These are phyloP conservation scores for Zaprionus kolodkinae DNA, from an alignment of 1,140 invertebrate species.

Conservation along the genomic window DNA sequence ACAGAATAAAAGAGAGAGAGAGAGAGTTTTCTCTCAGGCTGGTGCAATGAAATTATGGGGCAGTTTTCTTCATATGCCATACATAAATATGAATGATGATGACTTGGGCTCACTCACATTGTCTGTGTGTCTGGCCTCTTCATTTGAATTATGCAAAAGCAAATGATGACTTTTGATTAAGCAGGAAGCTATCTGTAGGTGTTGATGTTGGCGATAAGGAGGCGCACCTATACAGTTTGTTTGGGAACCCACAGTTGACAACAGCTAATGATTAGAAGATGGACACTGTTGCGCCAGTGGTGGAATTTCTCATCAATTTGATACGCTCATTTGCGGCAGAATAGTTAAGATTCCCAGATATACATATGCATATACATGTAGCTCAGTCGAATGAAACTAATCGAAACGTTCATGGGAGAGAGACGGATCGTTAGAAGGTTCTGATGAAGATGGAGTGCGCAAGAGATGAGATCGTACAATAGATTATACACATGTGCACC, in stretches of 20 bases:
- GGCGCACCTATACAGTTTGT: not conserved
- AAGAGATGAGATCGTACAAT: not conserved
- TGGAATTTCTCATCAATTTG: slow-evolving; percentile 59
- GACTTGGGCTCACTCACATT: slow-evolving; percentile 11
- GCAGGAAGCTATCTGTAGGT: slow-evolving; percentile 37
- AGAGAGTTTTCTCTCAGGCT: not conserved
- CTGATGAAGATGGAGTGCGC: slow-evolving; percentile 2
- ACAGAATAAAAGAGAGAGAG: not conserved
- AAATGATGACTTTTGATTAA: slow-evolving; percentile 45
- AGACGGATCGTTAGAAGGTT: slow-evolving; percentile 1
- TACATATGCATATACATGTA: not conserved
- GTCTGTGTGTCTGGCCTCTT: slow-evolving; percentile 17
- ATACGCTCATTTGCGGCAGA: slow-evolving; percentile 37
- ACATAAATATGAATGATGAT: slow-evolving; percentile 71
- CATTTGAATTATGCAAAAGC: slow-evolving; percentile 35
- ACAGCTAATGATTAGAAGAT: slow-evolving; percentile 56
- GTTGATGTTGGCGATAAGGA: slow-evolving; percentile 63
- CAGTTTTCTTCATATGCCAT: slow-evolving; percentile 59
- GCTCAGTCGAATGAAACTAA: slow-evolving; percentile 53
- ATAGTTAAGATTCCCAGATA: slow-evolving; percentile 36
- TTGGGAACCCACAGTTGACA: slow-evolving; percentile 61
- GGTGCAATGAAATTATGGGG: slow-evolving; percentile 66
- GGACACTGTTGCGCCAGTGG: slow-evolving; percentile 38
- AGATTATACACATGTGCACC: not conserved
- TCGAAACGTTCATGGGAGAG: slow-evolving; percentile 44